Conservation (phyloP, 2,888 invertebrate species). For the Lasioglossum pauxillum region DNA sequence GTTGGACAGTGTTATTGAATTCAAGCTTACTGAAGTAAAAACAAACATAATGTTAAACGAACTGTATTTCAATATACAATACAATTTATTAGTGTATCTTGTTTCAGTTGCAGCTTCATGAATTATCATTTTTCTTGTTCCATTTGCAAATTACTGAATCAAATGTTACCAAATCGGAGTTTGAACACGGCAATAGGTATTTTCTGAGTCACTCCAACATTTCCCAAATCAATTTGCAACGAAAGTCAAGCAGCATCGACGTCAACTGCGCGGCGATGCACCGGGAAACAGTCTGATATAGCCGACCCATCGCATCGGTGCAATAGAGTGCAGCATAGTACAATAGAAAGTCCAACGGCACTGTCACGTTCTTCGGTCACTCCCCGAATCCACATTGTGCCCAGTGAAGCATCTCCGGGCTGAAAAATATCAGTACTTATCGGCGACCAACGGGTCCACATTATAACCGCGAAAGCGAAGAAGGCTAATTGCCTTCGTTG, state of each 20-base stretch:
- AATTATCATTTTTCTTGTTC: neutral
- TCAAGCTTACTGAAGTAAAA: neutral
- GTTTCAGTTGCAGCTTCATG: no score
- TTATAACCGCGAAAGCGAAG: conserved; percentile 43
- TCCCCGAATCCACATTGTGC: conserved; percentile 10
- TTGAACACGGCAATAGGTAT: neutral
- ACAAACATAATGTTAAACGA: neutral
- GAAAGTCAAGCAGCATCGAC: neutral
- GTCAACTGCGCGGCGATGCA: neutral
- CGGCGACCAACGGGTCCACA: conserved; percentile 27
- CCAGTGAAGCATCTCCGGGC: conserved; percentile 13
- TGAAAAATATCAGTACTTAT: conserved; percentile 39
- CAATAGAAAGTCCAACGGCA: conserved; percentile 36
- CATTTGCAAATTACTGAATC: neutral
- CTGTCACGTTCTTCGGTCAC: conserved; percentile 11
- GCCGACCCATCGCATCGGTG: neutral
- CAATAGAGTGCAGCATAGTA: neutral
- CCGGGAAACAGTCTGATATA: conserved; percentile 5
- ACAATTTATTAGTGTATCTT: neutral
- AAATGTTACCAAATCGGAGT: neutral
- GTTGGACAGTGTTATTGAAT: no score
- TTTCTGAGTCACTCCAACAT: neutral
- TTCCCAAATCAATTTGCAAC: neutral
- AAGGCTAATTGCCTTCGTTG: conserved; percentile 33
- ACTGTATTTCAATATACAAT: neutral